Evolutionary conservation across 1,140 invertebrate genomes (phyloP).

Genomic region (Pseudomyrmex pallidus): DNA sequence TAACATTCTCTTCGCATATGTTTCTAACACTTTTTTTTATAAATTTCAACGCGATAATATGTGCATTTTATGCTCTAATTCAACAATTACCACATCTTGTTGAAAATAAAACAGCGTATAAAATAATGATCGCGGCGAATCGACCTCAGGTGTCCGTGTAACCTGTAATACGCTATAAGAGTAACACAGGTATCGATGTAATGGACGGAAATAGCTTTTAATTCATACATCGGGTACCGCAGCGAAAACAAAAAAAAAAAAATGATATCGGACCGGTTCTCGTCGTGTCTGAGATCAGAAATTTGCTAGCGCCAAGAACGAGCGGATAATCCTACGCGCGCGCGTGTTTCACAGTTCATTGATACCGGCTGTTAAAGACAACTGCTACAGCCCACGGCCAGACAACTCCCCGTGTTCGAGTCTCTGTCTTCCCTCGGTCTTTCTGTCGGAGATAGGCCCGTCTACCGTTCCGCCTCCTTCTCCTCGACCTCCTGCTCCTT

Average conservation of each 20-base stretch:
- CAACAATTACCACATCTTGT: neutral
- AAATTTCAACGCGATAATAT: neutral
- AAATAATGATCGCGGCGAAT: neutral
- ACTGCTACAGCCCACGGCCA: slow-evolving; percentile 64
- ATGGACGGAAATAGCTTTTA: neutral
- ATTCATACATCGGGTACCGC: neutral
- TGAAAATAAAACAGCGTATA: neutral
- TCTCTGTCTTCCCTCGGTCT: slow-evolving; percentile 31
- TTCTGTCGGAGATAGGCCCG: neutral
- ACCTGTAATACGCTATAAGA: neutral
- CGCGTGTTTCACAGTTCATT: slow-evolving; percentile 77
- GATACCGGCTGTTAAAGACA: slow-evolving; percentile 72
- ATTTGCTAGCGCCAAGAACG: slow-evolving; percentile 46
- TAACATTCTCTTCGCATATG: too few species aligned
- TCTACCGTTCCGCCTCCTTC: slow-evolving; percentile 29
- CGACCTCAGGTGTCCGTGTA: neutral
- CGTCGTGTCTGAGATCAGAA: slow-evolving; percentile 1
- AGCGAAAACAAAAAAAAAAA: neutral
- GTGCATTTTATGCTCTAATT: neutral
- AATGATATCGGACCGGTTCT: neutral
- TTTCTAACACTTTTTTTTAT: neutral
- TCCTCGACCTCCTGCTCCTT: slow-evolving; percentile 38
- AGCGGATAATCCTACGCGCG: slow-evolving; percentile 75
- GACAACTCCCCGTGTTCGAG: slow-evolving; percentile 20
- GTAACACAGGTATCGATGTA: neutral